phyloP scores from a whole-genome alignment of 2,113 vertebrate genomes.

The Orycteropus afer region DNA sequence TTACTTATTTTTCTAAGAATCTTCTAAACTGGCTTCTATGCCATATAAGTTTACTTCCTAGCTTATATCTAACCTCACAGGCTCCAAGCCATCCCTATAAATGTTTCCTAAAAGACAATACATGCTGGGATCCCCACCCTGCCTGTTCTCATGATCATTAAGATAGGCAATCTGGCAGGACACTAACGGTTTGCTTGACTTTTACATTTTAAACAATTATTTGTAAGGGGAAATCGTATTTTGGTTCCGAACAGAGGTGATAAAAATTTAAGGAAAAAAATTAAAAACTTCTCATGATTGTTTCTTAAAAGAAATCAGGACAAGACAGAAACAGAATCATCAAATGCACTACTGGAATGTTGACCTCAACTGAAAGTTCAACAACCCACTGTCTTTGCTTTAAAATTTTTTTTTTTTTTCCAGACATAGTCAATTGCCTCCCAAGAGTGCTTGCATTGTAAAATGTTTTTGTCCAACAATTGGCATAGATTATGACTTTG shows the following conservation, averaged over 20 bases:
- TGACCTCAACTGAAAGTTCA: background rate
- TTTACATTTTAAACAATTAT: slow-evolving; percentile 50
- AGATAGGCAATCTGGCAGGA: background rate
- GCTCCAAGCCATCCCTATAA: background rate
- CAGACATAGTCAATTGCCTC: background rate
- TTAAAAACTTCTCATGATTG: background rate
- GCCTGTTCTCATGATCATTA: background rate
- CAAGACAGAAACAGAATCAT: background rate
- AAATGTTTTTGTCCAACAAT: background rate
- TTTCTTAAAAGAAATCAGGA: background rate
- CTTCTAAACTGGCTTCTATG: slow-evolving; percentile 21
- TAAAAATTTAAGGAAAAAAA: slow-evolving; percentile 41
- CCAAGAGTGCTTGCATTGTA: slow-evolving; percentile 16
- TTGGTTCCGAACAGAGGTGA: slow-evolving; percentile 25
- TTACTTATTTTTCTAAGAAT: slow-evolving; percentile 58
- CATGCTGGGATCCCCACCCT: background rate
- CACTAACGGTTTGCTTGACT: slow-evolving; percentile 55
- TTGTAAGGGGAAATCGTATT: slow-evolving; percentile 34
- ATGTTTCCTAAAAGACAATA: slow-evolving; percentile 37
- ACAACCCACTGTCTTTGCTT: background rate
- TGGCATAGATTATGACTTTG: background rate
- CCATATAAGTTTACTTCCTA: background rate
- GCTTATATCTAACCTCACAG: slow-evolving; percentile 3
- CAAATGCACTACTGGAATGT: background rate
- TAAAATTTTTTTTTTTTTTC: background rate